A percentile compares a stretch with the other conserved stretches of the same genome.
phyloP scores from a whole-genome alignment of 2,888 invertebrate genomes.

The Chironomus riparius region DNA sequence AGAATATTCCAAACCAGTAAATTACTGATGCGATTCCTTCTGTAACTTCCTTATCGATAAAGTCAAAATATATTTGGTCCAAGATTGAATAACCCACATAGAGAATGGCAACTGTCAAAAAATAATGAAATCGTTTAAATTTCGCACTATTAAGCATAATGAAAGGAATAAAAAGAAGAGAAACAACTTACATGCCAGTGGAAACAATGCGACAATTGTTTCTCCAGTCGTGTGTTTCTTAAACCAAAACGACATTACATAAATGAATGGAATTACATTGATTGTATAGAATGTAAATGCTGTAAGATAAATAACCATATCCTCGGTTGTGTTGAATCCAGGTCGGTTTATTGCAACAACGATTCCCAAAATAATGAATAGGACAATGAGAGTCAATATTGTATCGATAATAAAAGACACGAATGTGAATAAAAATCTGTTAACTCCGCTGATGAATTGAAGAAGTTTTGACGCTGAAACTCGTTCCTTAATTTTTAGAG shows the following conservation, averaged over 20 bases:
- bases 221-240: slow-evolving; percentile 59
- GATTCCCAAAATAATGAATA: neutral
- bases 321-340: neutral
- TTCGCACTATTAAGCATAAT: no score
- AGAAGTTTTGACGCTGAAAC: slow-evolving; percentile 57
- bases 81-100: neutral
- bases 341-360: neutral
- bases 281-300: slow-evolving; percentile 59
- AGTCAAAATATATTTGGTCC: neutral
- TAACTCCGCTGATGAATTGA: slow-evolving; percentile 63
- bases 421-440: slow-evolving; percentile 58
- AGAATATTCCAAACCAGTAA: neutral
- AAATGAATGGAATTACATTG: slow-evolving; percentile 62
- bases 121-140: neutral
- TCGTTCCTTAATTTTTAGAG: slow-evolving; percentile 51
- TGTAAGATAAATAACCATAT: slow-evolving; percentile 32
- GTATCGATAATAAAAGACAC: slow-evolving; percentile 49
- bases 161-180: neutral
- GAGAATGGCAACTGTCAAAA: neutral
- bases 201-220: neutral
- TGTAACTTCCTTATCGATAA: neutral
- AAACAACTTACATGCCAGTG: neutral
- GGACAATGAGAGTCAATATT: neutral
- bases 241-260: slow-evolving; percentile 60
- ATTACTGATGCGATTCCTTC: neutral